These are phyloP conservation scores for Caenorhabditis remanei DNA, from an alignment of 1,140 invertebrate genomes.

Conservation along the genomic window DNA sequence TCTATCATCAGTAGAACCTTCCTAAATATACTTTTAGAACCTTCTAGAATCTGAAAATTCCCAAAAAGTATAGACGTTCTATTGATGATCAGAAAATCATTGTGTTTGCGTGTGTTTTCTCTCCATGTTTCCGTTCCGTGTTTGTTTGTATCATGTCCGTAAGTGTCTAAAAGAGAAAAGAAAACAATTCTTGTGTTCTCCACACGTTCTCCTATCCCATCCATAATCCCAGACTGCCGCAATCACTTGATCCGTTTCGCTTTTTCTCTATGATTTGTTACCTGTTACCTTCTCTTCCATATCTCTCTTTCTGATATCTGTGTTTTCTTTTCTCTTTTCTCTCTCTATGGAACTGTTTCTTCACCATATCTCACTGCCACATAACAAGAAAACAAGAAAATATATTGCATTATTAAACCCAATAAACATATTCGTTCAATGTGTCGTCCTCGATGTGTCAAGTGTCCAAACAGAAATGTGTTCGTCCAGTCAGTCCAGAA, in stretches of 20 bases:
- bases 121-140: conserved; percentile 55
- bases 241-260: conserved; percentile 60
- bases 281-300: conserved; percentile 16
- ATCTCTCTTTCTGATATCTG: neutral
- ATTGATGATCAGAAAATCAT: neutral
- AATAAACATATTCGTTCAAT: conserved; percentile 40
- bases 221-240: conserved; percentile 44
- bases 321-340: neutral
- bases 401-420: neutral
- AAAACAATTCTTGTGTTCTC: neutral
- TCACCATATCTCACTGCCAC: conserved; percentile 33
- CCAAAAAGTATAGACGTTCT: too few relatives aligned
- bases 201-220: neutral
- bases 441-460: neutral
- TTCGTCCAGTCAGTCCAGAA: neutral
- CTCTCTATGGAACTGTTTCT: neutral
- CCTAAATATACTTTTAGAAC: too few relatives aligned
- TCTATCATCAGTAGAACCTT: conserved; percentile 61
- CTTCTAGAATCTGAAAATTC: too few relatives aligned
- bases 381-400: conserved; percentile 34
- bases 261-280: neutral
- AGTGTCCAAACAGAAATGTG: neutral
- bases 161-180: neutral
- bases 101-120: conserved; percentile 27
- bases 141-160: conserved; percentile 56